Evolutionary conservation across 1,140 invertebrate species (phyloP).

Genomic region (Platyura marginata): DNA sequence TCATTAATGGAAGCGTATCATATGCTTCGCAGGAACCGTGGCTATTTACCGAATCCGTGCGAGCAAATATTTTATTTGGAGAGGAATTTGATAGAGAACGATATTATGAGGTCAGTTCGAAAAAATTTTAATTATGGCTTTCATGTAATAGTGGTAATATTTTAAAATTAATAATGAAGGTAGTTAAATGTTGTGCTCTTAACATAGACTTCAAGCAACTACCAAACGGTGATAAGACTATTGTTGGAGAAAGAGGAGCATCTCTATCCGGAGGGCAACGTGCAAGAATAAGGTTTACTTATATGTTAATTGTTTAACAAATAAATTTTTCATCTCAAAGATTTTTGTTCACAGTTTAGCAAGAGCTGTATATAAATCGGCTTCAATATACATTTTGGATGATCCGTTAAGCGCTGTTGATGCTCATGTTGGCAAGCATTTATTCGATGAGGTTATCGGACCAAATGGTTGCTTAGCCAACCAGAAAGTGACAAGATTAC

Average conservation of each 20-base stretch:
- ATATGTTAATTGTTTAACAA: too few relatives aligned
- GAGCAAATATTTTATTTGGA: conserved; percentile 72
- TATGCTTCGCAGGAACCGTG: conserved; percentile 62
- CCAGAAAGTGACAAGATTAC: conserved; percentile 45
- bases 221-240: conserved; percentile 58
- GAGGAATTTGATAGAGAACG: conserved; percentile 39
- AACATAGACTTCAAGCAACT: conserved; percentile 60
- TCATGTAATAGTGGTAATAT: too few relatives aligned
- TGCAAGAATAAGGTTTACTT: too few relatives aligned
- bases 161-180: too few relatives aligned
- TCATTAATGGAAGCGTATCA: too few relatives aligned
- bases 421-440: conserved; percentile 41
- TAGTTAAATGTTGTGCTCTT: conserved; percentile 46
- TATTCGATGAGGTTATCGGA: conserved; percentile 44
- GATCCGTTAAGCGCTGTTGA: conserved; percentile 64
- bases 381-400: conserved; percentile 59
- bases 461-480: conserved; percentile 29
- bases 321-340: too few relatives aligned
- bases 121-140: conserved; percentile 11
- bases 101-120: conserved; percentile 54
- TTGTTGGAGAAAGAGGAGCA: conserved; percentile 70
- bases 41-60: conserved; percentile 47
- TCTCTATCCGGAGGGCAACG: conserved; percentile 74
- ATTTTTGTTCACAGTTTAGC: too few relatives aligned
- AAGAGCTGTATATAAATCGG: conserved; percentile 48